A percentile compares a stretch with the other conserved stretches of the same genome.
Evolutionary conservation across 2,888 invertebrate species (phyloP).

Genomic region (Pantelozetes paolii): DNA sequence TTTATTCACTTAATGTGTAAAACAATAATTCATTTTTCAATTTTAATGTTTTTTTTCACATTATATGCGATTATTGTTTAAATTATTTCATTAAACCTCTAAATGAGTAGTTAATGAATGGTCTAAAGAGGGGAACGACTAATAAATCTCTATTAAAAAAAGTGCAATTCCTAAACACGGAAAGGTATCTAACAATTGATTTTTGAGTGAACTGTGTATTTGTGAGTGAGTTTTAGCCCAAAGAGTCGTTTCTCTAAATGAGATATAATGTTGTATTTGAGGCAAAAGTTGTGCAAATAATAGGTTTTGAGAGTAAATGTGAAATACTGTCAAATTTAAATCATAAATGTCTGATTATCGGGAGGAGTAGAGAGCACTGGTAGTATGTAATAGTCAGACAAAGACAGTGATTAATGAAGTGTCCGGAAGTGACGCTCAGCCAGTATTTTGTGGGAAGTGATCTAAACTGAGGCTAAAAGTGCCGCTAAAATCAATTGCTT

Average conservation of each 20-base stretch:
- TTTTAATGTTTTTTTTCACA: too few species aligned
- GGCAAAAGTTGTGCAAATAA: slow-evolving; percentile 4
- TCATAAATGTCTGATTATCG: slow-evolving; percentile 24
- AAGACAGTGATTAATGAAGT: slow-evolving; percentile 32
- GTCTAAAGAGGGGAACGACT: too few species aligned
- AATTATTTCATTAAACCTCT: too few species aligned
- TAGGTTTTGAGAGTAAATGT: background rate
- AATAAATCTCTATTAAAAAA: too few species aligned
- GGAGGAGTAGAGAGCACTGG: background rate
- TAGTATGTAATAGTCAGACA: background rate
- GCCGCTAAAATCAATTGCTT: slow-evolving; percentile 2
- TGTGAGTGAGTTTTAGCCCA: too few species aligned
- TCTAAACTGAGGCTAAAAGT: background rate
- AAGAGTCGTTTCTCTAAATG: slow-evolving; percentile 3
- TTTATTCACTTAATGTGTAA: too few species aligned
- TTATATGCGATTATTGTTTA: too few species aligned
- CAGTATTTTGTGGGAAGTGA: background rate
- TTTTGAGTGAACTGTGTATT: too few species aligned
- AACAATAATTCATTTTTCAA: too few species aligned
- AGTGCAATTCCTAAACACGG: too few species aligned
- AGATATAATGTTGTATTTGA: background rate
- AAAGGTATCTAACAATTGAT: background rate
- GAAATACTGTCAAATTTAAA: slow-evolving; percentile 20
- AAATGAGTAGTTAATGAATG: too few species aligned
- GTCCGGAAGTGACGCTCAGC: slow-evolving; percentile 24